Evolutionary conservation across 2,888 invertebrate genomes (phyloP), one percentile per base, ranked within the genome.

Genomic region (Tuta absoluta): DNA sequence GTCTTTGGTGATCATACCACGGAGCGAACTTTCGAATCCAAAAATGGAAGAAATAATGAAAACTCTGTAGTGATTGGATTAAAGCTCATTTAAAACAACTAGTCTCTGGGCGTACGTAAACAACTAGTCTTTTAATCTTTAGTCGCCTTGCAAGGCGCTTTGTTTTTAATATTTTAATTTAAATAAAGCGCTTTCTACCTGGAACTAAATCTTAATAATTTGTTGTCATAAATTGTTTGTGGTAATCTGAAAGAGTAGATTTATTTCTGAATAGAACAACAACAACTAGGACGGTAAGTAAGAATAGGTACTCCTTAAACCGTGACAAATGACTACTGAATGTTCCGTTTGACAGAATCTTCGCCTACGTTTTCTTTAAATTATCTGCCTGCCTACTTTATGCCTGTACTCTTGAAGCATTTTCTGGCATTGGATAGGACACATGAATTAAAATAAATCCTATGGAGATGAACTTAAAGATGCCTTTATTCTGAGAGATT

Each of bases 291-390:
- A n/a, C n/a, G n/a, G 73, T 75, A 74, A 75, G 75, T 79, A 69
- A 66, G 67, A 69, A 77, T 75, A 73, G 74, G 71, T 17, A 28
- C 17, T 65, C 74, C 75, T 72, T 76, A 76, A 75, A 75, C 73
- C 78, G 72, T 79, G 73, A 77, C 77, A 72, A 79, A 78, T 79
- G 69, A 70, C 72, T 74, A 76, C 75, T 72, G 71, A 76, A 74
- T 75, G 77, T 80, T 80, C 79, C 74, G 78, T 76, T 67, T 71
- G 71, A 64, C 68, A 69, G 69, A 69, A 69, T 71, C 69, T 70
- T 77, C 84, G 76, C 86, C 86, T 81, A 87, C 86, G 76, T 77
- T 73, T 70, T 66, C 75, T 76, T 74, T 65, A 71, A 75, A 72
- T 82, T 80, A 84, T 81, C 81, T 80, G 78, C 76, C 75, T 77